Evolutionary conservation across 2,797 vertebrate species (phyloP), one percentile per base, ranked within the genome.

Genomic region (Pelochelys cantorii): DNA sequence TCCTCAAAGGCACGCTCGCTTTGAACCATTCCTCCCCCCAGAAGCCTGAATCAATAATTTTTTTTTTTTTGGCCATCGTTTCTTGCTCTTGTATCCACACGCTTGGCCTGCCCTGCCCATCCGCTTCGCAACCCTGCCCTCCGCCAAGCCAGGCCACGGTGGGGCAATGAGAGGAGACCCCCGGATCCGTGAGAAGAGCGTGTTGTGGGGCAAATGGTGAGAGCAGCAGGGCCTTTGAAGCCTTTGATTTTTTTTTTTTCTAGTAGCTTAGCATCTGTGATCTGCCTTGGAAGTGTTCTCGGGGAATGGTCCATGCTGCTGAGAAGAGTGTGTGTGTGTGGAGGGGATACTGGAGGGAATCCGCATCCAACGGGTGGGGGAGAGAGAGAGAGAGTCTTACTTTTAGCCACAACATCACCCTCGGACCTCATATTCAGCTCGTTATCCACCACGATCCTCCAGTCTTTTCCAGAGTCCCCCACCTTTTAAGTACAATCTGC

Each of bases 191-290:
- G 14, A 42, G 18, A 25, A 11, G 20, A 25, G 22, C 10, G 15
- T 4, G 1, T 3, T 11, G 20, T 74, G 68, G 42, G 23, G 23
- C 20, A 75, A 25, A 23, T 9, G 6, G 23, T 4, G 3, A 25
- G 74, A 15, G 23, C 34, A n/a, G n/a, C 10, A 34, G 34, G 65
- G 22, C n/a, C n/a, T 68, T 34, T 11, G 9, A 57, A 79, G 65
- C 25, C 31, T 75, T 29, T 11, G 9, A 34, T 71, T 0, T 31
- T 48, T 57, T 54, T 56, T 22, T 60, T 60, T 60, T 27, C 59
- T 5, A 0, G 1, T 11, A 74, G 82, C 83, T 54, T 14, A 22
- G 62, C 0, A 2, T 15, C 42, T 15, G 6, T 25, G 74, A 75
- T 42, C 42, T 29, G 23, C 13, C 7, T 27, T 23, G 9, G 74